Base-by-base conservation (phyloP, 2,888 invertebrate genomes). In the Caenorhabditis imperialis region DNA sequence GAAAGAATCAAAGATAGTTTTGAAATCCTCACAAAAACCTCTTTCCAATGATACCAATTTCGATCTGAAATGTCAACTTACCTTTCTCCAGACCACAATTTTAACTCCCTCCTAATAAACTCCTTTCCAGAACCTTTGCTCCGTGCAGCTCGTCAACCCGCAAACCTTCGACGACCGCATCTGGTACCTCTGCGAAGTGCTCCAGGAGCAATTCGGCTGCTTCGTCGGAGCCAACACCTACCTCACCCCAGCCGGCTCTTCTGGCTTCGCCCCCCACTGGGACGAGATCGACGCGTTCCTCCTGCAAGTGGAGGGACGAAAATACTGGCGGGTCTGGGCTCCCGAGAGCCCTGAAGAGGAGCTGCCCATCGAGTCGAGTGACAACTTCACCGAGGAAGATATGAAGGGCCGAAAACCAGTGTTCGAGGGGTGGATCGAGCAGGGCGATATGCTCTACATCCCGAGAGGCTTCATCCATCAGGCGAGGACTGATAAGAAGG, bases 281-380 rank as follows among this genome's bases (percentile, higher is more conserved):
- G 99, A 99, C 90, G 99, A 99, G 87, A 98, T 99, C 78, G 99
- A 99, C 90, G 98, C 97, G 0, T 99, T 99, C 88, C 92, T 99
- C 48, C 88, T 99, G 50, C 99, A 99, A 90, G 90, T 96, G 1
- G 98, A 99, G 90, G 99, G 99, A 0, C 92, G 93, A 84, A 99
- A 99, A 89, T 92, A 93, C 78, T 99, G 98, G 98, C 92, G 92
- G 81, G 90, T 98, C 12, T 99, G 97, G 88, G 92, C 92, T 81
- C 95, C 97, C 14, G 90, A 69, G 38, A 84, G 75, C 54, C 87
- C 87, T 22, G 84, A 85, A 33, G 93, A 94, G 88, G 89, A 91
- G 2, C 90, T 98, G 38, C 93, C 97, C 0, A 91, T 95, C 77
- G 91, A 91, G 81, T 96, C 77, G 25, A 77, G 77, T 54, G 79